Conservation (phyloP, 2,113 vertebrate species). For the Elachura formosa region DNA sequence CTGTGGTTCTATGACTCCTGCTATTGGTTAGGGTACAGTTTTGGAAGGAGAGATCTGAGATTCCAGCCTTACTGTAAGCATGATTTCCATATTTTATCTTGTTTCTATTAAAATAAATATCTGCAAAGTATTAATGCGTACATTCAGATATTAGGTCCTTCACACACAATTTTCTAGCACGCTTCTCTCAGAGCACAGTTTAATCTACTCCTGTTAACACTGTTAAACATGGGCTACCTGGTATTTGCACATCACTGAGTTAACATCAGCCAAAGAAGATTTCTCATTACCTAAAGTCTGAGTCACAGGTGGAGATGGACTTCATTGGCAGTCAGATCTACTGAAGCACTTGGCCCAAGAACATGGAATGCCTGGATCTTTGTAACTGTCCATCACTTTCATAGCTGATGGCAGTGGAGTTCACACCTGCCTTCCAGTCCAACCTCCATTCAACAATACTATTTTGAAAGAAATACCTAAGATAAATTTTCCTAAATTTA, state of each 20-base stretch:
- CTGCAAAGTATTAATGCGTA: background rate
- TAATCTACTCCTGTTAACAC: background rate
- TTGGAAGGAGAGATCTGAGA: background rate
- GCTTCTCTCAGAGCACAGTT: background rate
- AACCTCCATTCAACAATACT: background rate
- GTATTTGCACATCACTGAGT: background rate
- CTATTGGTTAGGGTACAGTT: background rate
- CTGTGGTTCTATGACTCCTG: background rate
- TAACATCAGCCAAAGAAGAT: background rate
- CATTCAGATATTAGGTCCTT: background rate
- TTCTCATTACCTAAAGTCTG: background rate
- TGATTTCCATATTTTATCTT: background rate
- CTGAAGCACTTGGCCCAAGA: background rate
- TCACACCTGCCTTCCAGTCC: background rate
- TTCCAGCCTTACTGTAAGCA: background rate
- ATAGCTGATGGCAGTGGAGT: background rate
- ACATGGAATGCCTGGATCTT: background rate
- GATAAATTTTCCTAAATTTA: background rate
- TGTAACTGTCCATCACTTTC: background rate
- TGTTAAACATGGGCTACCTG: background rate
- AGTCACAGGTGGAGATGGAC: background rate
- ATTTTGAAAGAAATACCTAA: background rate
- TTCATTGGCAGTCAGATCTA: background rate
- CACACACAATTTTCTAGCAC: background rate
- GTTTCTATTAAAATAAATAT: background rate